Conservation (phyloP, 2,888 invertebrate species). For the Dendrolimus pini region DNA sequence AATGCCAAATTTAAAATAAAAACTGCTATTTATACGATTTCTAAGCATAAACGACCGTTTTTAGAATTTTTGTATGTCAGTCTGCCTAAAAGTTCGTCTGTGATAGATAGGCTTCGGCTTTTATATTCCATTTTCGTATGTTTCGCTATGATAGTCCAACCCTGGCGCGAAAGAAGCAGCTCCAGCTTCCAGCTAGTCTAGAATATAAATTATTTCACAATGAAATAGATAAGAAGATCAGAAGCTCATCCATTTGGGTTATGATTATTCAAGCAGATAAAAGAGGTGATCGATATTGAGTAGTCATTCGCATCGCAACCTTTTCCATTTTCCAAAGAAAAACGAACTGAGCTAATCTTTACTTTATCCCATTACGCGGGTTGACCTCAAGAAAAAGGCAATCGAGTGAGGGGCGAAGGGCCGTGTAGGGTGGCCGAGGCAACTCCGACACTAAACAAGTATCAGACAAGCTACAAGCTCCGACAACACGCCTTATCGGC, state of each 20-base stretch:
- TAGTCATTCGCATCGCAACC: constrained; percentile 36
- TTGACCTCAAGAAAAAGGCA: constrained; percentile 68
- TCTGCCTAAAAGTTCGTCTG: no score
- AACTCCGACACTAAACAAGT: constrained; percentile 48
- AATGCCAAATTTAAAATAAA: no score
- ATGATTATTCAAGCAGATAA: constrained; percentile 10
- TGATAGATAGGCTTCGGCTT: no score
- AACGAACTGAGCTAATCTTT: constrained; percentile 65
- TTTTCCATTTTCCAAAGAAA: constrained; percentile 53
- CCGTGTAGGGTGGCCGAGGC: constrained; percentile 24
- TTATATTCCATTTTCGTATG: neutral
- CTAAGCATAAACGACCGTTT: no score
- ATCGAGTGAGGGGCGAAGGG: constrained; percentile 51
- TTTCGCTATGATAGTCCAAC: neutral
- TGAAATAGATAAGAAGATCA: neutral
- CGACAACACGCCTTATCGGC: constrained; percentile 54
- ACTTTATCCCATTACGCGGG: constrained; percentile 66
- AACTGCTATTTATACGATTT: no score
- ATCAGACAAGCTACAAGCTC: constrained; percentile 46
- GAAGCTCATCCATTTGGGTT: neutral
- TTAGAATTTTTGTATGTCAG: no score
- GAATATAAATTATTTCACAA: neutral
- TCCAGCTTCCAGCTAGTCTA: neutral
- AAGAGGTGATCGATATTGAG: constrained; percentile 23
- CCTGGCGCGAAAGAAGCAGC: no score